Evolutionary conservation across 2,888 invertebrate species (phyloP).

Genomic region (Pecten maximus): DNA sequence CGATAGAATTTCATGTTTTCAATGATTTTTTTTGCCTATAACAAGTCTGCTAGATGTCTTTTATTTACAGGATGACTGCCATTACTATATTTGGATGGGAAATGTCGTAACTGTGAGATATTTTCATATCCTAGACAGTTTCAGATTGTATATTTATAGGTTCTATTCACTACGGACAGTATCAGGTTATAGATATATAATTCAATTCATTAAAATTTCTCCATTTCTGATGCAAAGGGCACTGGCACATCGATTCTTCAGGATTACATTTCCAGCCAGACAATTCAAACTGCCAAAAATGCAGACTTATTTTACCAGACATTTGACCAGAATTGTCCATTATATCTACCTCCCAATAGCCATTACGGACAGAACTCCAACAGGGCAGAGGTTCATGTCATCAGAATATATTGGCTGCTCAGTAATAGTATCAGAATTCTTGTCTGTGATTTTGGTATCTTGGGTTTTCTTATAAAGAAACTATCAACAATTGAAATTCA

Average conservation of each 20-base stretch:
- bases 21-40: background rate
- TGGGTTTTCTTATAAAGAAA: background rate
- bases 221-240: background rate
- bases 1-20: constrained; percentile 16
- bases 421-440: background rate
- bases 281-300: background rate
- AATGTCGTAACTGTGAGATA: background rate
- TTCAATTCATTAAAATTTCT: constrained; percentile 30
- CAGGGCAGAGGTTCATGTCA: background rate
- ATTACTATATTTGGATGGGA: constrained; percentile 6
- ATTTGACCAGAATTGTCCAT: constrained; percentile 5
- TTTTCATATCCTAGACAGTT: constrained; percentile 9
- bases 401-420: background rate
- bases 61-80: background rate
- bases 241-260: background rate
- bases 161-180: constrained; percentile 1
- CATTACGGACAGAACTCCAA: background rate
- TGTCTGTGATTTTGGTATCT: background rate
- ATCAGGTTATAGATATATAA: background rate
- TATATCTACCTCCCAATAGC: background rate
- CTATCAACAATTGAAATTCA: background rate
- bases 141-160: background rate
- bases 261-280: background rate
- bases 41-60: background rate
- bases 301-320: constrained; percentile 11